Base-by-base conservation (phyloP, 2,888 invertebrate genomes). In the Nipponacmea schrenckii region DNA sequence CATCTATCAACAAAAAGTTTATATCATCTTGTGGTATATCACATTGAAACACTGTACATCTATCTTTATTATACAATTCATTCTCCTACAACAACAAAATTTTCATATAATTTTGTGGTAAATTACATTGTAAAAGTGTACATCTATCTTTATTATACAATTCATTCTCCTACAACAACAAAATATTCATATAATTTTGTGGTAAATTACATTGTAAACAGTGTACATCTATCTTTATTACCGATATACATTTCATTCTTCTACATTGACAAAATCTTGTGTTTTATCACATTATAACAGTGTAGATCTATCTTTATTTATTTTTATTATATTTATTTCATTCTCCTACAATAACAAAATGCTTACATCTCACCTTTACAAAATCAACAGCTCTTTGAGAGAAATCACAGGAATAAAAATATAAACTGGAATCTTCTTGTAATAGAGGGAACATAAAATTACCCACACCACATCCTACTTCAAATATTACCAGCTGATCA, bases 381-480 rank as follows among this genome's bases (percentile, higher is more conserved):
- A 97, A 93, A 26, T 96, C 93, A 0, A 98, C 91, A 0, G 98
- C 98, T 90, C 95, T 93, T 68, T 94, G 93, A 0, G 97, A 97
- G 86, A 98, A 94, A 90, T 98, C 98, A 88, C 97, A 97, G 0
- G 96, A 87, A 89, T 94, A 94, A 79, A 94, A 92, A 86, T 93
- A 94, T 79, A 93, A 92, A 78, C 92, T 92, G 64, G 65, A 62
- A 31, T 93, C 93, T 83, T 95, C 95, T 84, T 95, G 93, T 0
- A 97, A 89, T 67, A 99, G 88, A 0, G 98, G 98, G 89, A 94
- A 98, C 65, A 98, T 91, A 88, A 98, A 94, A 90, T 99, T 99
- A 0, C 99, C 99, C 12, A 97, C 98, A 3, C 99, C 98, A 88
- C 97, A 97, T 0, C 97, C 97, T 8, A 96, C 92, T 90, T 98